Base-by-base conservation (phyloP, 2,888 invertebrate genomes). In the Pemphredon lugubris region DNA sequence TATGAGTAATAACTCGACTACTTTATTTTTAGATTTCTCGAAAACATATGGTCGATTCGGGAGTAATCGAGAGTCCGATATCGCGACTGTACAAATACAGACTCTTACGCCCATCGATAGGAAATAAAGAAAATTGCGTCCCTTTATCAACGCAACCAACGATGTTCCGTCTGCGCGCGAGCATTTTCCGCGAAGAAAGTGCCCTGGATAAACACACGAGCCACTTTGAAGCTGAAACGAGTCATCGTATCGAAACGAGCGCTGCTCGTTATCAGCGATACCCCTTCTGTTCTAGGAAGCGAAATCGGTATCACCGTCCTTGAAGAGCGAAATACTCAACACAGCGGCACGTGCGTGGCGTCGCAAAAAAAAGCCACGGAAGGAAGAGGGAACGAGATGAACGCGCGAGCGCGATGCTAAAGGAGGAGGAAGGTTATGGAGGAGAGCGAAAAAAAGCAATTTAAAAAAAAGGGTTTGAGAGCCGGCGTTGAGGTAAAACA, bases 231-330 rank as follows among this genome's bases (percentile, higher is more conserved):
- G 9, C 47, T 7, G 40, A 21, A 20, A 42, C 54, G 57, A 53
- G 44, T 26, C 48, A 51, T 58, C 67, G 66, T 75, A 71, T 67
- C 70, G 63, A 48, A 45, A 34, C 59, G 54, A 58, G 54, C 54
- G 32, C 37, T 14, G 44, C 54, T 40, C 42, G 63, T 80, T 83
- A 83, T 84, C 83, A 75, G 69, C 66, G 77, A 79, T 80, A 73
- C 55, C 67, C 75, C 75, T 42, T 65, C 54, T 65, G 58, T 85
- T 84, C 84, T 79, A 77, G 82, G 85, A 85, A 85, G 73, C 71
- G 67, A 77, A 76, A 71, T 77, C 76, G 79, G 76, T 83, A 85
- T 85, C 85, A 74, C 58, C 71, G 83, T 72, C 85, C 85, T 85
- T 85, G 85, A 63, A 50, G 32, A 51, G 64, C 55, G 70, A 77